Evolutionary conservation across 2,113 vertebrate species (phyloP).

Genomic region (Psettodes erumei): DNA sequence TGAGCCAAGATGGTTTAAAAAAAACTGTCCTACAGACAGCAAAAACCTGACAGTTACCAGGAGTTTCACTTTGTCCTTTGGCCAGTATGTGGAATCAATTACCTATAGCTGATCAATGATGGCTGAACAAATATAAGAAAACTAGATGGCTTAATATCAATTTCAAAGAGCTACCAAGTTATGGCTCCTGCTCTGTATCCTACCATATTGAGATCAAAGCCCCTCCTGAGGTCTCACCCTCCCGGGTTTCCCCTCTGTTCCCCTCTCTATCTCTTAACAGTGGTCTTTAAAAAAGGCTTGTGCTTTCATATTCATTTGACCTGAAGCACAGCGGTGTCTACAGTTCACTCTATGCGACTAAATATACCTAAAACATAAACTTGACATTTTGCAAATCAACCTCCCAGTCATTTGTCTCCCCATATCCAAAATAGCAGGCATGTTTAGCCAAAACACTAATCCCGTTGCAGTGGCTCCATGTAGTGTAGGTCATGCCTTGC

Average conservation of each 20-base stretch:
- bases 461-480: background rate
- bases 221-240: background rate
- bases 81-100: no score
- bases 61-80: no score
- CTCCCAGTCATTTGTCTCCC: conserved; percentile 15
- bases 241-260: background rate
- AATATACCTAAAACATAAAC: conserved; percentile 49
- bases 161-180: background rate
- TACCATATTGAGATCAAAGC: background rate
- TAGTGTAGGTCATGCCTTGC: background rate
- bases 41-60: no score
- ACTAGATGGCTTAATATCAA: conserved; percentile 5
- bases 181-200: background rate
- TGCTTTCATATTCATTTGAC: background rate
- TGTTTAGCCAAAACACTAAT: conserved; percentile 61
- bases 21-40: no score
- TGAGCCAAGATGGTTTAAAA: no score
- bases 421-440: conserved; percentile 47
- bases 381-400: conserved; percentile 48
- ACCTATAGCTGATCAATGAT: background rate
- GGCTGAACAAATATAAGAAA: conserved; percentile 7
- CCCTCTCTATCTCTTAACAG: background rate
- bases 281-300: no score
- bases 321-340: conserved; percentile 16
- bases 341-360: conserved; percentile 3